Evolutionary conservation across 2,888 invertebrate genomes (phyloP).

Genomic region (Blomia tropicalis): DNA sequence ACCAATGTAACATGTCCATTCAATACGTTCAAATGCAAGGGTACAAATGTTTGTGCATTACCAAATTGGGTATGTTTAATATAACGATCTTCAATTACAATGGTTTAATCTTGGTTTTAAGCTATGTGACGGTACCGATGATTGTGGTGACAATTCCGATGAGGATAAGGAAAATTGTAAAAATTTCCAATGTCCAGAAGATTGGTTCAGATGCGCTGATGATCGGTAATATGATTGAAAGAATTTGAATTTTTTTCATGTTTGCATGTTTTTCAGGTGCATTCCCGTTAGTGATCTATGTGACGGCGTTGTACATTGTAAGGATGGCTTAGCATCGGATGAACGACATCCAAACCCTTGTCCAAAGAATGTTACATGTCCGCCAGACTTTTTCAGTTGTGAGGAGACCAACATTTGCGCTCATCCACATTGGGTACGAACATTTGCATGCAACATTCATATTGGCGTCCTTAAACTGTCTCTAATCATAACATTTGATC

Average conservation of each 20-base stretch:
- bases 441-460: no score
- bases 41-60: slow-evolving; percentile 22
- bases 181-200: slow-evolving; percentile 22
- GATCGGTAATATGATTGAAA: slow-evolving; percentile 10
- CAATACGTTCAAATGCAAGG: slow-evolving; percentile 20
- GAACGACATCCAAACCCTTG: slow-evolving; percentile 21
- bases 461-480: no score
- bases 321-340: slow-evolving; percentile 18
- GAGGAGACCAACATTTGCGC: slow-evolving; percentile 24
- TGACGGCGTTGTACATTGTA: slow-evolving; percentile 21
- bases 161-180: slow-evolving; percentile 17
- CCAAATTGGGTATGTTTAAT: slow-evolving; percentile 21
- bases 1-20: slow-evolving; percentile 20
- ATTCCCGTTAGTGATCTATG: slow-evolving; percentile 17
- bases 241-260: neutral
- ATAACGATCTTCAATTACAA: no score
- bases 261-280: slow-evolving; percentile 6
- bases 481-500: no score
- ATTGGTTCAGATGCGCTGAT: slow-evolving; percentile 22
- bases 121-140: slow-evolving; percentile 14
- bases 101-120: neutral
- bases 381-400: slow-evolving; percentile 21
- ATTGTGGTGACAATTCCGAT: slow-evolving; percentile 20
- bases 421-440: slow-evolving; percentile 21
- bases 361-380: slow-evolving; percentile 23